These are phyloP conservation scores for Drosophila neoperkinsi DNA, from an alignment of 2,888 invertebrate genomes.

Conservation along the genomic window DNA sequence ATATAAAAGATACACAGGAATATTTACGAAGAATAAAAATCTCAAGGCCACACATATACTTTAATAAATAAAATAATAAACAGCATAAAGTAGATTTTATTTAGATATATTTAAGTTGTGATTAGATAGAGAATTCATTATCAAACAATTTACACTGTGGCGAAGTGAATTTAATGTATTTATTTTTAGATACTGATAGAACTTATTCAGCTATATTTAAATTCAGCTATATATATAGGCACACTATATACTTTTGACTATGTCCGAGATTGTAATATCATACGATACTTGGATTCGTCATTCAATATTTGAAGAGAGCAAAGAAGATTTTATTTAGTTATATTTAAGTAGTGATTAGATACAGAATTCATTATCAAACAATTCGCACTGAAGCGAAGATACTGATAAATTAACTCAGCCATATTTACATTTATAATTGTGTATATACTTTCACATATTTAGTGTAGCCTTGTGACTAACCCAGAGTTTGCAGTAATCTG, in stretches of 20 bases:
- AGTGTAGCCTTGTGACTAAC: neutral
- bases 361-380: neutral
- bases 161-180: neutral
- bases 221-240: neutral
- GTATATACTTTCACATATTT: neutral
- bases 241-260: no score
- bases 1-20: neutral
- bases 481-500: neutral
- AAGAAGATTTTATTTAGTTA: neutral
- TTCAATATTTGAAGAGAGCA: neutral
- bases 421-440: neutral
- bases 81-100: neutral
- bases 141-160: neutral
- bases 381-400: neutral
- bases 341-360: neutral
- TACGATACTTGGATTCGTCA: neutral
- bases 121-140: neutral
- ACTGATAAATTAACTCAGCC: neutral
- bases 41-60: neutral
- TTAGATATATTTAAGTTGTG: neutral
- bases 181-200: neutral
- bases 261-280: neutral
- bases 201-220: neutral
- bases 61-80: neutral
- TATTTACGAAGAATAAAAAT: neutral